A percentile compares a stretch with the other conserved stretches of the same genome.
Evolutionary conservation across 2,113 vertebrate species (phyloP).

Genomic region (Channa maculata): DNA sequence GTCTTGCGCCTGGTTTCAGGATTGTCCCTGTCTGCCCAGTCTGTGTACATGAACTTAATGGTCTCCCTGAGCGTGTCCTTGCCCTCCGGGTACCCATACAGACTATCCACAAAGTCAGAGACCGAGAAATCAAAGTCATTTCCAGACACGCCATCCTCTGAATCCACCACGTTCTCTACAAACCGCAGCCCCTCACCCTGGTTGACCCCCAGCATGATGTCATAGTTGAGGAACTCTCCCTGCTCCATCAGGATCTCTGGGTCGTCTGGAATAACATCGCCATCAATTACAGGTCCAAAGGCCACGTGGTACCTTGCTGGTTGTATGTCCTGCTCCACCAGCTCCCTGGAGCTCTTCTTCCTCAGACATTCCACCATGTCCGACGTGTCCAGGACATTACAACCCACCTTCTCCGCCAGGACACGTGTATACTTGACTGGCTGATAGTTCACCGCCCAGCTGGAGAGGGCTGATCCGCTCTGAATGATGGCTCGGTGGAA

Average conservation of each 20-base stretch:
- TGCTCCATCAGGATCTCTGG: slow-evolving; percentile 99
- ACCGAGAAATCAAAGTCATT: slow-evolving; percentile 98
- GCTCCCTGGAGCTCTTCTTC: slow-evolving; percentile 95
- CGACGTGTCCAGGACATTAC: slow-evolving; percentile 96
- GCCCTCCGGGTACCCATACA: slow-evolving; percentile 97
- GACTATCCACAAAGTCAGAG: slow-evolving; percentile 98
- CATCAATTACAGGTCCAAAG: slow-evolving; percentile 97
- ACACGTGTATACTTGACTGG: slow-evolving; percentile 97
- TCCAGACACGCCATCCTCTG: slow-evolving; percentile 95
- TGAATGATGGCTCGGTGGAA: slow-evolving; percentile 99
- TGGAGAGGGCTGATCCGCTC: slow-evolving; percentile 96
- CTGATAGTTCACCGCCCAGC: slow-evolving; percentile 99
- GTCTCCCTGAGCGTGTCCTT: slow-evolving; percentile 97
- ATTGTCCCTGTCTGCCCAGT: slow-evolving; percentile 98
- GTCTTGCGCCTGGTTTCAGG: slow-evolving; percentile 97
- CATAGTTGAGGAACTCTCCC: slow-evolving; percentile 99
- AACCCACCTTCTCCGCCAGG: slow-evolving; percentile 97
- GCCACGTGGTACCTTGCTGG: slow-evolving; percentile 97
- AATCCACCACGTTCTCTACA: slow-evolving; percentile 97
- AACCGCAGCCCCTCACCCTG: slow-evolving; percentile 98
- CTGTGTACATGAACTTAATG: slow-evolving; percentile 99
- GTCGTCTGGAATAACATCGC: slow-evolving; percentile 97
- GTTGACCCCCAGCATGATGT: slow-evolving; percentile 99
- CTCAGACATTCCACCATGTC: slow-evolving; percentile 99
- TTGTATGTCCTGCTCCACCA: slow-evolving; percentile 99